Conservation (phyloP, 2,888 invertebrate species). For the Pseudococcus longispinus region DNA sequence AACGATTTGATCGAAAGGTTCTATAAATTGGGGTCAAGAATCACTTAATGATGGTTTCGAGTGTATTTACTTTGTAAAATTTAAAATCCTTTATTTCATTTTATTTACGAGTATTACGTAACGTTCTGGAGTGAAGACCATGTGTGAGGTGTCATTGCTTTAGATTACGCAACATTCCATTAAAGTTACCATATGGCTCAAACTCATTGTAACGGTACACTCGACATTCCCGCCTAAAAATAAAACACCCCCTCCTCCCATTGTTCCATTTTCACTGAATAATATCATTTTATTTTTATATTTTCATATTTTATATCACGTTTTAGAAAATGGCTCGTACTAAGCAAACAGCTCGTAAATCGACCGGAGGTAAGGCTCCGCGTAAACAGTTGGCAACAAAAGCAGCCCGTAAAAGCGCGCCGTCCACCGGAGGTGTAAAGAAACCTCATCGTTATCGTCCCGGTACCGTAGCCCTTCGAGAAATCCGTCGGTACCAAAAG, state of each 20-base stretch:
- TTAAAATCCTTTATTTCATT: not conserved
- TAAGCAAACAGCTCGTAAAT: conserved; percentile 68
- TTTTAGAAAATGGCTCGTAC: conserved; percentile 65
- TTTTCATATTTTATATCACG: not conserved
- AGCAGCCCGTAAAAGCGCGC: conserved; percentile 66
- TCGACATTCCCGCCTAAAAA: not conserved
- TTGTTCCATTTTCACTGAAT: not conserved
- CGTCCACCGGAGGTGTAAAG: conserved; percentile 67
- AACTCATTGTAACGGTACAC: not conserved
- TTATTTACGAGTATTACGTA: not conserved
- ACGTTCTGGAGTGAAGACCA: not conserved
- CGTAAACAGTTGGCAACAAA: conserved; percentile 68
- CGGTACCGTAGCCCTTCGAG: conserved; percentile 67
- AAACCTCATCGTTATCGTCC: conserved; percentile 66
- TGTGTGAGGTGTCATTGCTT: not conserved
- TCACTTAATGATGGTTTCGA: not conserved
- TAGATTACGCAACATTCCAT: not conserved
- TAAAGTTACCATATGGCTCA: not conserved
- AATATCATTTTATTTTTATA: not conserved
- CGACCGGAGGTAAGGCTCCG: conserved; percentile 68
- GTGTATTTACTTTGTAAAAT: not conserved
- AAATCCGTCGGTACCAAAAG: conserved; percentile 71
- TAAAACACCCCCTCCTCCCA: not conserved
- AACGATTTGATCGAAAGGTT: not conserved
- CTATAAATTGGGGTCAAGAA: not conserved